A percentile compares a stretch with the other conserved stretches of the same genome.
Evolutionary conservation across 2,113 vertebrate species (phyloP).

Genomic region (Coracopsis vasa): DNA sequence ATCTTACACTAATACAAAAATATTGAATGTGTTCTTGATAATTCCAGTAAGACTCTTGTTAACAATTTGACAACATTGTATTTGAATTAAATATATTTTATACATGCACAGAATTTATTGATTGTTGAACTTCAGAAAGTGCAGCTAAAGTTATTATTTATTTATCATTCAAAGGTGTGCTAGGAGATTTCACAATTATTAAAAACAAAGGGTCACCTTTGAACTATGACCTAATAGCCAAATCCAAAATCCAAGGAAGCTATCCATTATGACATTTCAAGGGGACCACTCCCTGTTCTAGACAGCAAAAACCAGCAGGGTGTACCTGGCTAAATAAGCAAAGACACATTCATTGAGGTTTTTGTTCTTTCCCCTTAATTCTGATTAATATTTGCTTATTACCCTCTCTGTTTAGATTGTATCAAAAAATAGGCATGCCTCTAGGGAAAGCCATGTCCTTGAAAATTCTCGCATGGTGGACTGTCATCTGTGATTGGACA

Average conservation of each 20-base stretch:
- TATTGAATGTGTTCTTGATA: background rate
- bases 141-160: background rate
- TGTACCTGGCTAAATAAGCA: background rate
- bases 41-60: background rate
- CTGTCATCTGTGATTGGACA: background rate
- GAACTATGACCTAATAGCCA: background rate
- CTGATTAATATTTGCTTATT: background rate
- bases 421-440: background rate
- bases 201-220: background rate
- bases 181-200: background rate
- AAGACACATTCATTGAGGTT: background rate
- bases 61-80: background rate
- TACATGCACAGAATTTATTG: background rate
- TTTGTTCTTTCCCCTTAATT: background rate
- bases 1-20: background rate
- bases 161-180: background rate
- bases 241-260: background rate
- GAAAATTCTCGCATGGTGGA: background rate
- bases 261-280: background rate
- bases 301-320: background rate
- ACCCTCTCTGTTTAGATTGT: background rate
- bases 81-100: background rate
- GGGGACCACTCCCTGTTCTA: background rate
- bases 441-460: background rate
- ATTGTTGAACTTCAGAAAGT: background rate